Base-by-base conservation (phyloP, 2,797 vertebrate genomes). In the Lagodon rhomboides region DNA sequence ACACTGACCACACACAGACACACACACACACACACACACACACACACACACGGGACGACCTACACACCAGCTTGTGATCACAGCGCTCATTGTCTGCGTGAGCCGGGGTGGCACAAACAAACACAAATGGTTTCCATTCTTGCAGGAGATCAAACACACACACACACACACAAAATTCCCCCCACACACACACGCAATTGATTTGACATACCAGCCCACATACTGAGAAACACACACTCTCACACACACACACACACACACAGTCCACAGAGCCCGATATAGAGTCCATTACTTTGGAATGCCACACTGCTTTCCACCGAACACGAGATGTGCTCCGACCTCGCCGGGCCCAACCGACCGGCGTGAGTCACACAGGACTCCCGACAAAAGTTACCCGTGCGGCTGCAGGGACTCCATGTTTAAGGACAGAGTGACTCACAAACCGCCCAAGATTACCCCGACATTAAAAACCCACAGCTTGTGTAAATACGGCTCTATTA, bases 381-480 rank as follows among this genome's bases (percentile, higher is more conserved):
- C 75, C 23, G 65, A 49, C 83, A 79, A 65, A 73, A 20, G 84
- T 86, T 86, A 75, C 84, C 80, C 70, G 4, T 65, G 87, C 1
- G 88, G 87, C 84, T 64, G 82, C 73, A 34, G 77, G 75, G 59
- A 71, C 85, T 81, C 25, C 85, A 78, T 70, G 88, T 91, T 90
- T 86, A 74, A 83, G 86, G 88, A 78, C 83, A 50, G 51, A 82
- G 70, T 93, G 90, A 94, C 64, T 93, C 92, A 92, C 85, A 80
- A 81, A 87, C n/a, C 65, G 80, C 79, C 85, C 80, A 77, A 87
- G 81, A 91, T 87, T 88, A 87, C 88, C 83, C 89, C 38, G 71
- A 79, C 87, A 91, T 93, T 93, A 90, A 84, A 84, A 90, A 87
- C 84, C 91, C 87, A 59, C 88, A 87, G 87, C 85, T 87, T 80